Conservation (phyloP, 2,113 vertebrate species). For the Embiotoca jacksoni region DNA sequence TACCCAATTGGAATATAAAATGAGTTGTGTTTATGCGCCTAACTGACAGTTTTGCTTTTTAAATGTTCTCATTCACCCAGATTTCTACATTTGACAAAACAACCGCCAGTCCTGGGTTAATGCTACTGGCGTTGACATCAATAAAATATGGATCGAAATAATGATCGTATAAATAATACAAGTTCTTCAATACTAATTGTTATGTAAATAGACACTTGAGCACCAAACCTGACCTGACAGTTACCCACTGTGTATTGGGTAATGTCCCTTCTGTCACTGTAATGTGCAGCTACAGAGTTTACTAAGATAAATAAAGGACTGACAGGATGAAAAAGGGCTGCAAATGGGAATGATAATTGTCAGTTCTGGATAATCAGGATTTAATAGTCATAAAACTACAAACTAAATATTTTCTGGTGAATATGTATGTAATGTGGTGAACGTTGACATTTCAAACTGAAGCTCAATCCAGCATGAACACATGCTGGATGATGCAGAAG, state of each 20-base stretch:
- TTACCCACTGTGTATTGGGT: not conserved
- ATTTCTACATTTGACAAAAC: not conserved
- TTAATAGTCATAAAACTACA: not conserved
- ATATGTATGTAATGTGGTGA: not conserved
- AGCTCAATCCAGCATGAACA: conserved; percentile 35
- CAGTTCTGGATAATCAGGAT: not conserved
- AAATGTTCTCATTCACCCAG: not conserved
- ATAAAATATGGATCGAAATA: too few species aligned
- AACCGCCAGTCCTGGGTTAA: not conserved
- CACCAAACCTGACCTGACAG: not conserved
- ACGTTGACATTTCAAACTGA: conserved; percentile 41
- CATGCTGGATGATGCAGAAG: conserved; percentile 14
- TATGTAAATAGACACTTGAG: too few species aligned
- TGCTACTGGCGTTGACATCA: too few species aligned
- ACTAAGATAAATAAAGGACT: not conserved
- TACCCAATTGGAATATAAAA: not conserved
- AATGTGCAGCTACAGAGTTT: not conserved
- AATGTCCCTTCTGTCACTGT: not conserved
- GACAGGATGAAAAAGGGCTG: not conserved
- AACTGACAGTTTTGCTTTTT: not conserved
- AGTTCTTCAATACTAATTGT: too few species aligned
- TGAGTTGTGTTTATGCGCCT: not conserved
- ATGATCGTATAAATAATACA: too few species aligned
- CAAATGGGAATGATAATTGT: not conserved
- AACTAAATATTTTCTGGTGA: not conserved